A percentile compares a stretch with the other conserved stretches of the same genome.
Conservation (phyloP, 2,888 invertebrate species). For the Brassicogethes aeneus region DNA sequence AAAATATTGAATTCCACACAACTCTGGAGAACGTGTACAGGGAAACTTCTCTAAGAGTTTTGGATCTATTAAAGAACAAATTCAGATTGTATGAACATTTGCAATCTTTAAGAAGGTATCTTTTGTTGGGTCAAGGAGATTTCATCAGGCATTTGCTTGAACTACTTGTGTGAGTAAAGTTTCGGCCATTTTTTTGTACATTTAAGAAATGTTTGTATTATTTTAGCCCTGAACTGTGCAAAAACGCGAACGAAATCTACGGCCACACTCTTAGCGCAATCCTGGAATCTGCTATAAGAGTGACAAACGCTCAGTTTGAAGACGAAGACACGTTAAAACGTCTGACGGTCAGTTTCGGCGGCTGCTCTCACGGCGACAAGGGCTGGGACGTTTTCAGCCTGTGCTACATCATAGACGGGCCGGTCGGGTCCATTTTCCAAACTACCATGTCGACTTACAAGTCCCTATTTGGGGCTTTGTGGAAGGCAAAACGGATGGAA, state of each 20-base stretch:
- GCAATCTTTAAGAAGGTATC: slow-evolving; percentile 80
- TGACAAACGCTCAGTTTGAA: slow-evolving; percentile 91
- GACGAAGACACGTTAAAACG: slow-evolving; percentile 83
- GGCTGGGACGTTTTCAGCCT: slow-evolving; percentile 78
- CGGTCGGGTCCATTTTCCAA: slow-evolving; percentile 75
- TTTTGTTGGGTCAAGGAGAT: slow-evolving; percentile 92
- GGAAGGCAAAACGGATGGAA: slow-evolving; percentile 86
- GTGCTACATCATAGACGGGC: slow-evolving; percentile 81
- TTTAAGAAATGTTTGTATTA: background rate
- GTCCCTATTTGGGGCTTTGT: slow-evolving; percentile 77
- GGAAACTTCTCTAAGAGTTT: slow-evolving; percentile 76
- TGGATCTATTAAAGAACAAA: slow-evolving; percentile 77
- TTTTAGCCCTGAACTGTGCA: slow-evolving; percentile 74
- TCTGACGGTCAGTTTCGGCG: slow-evolving; percentile 60
- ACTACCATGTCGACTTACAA: slow-evolving; percentile 70
- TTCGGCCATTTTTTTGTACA: background rate
- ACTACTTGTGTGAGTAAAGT: slow-evolving; percentile 69
- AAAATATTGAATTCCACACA: slow-evolving; percentile 66
- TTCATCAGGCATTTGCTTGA: slow-evolving; percentile 92
- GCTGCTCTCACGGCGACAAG: slow-evolving; percentile 54
- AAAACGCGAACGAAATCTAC: slow-evolving; percentile 77
- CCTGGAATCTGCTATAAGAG: slow-evolving; percentile 76
- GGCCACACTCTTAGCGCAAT: slow-evolving; percentile 82
- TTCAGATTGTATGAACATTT: slow-evolving; percentile 87
- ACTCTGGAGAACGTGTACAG: slow-evolving; percentile 78